These are phyloP conservation scores for Rhabdomys dilectus DNA, from an alignment of 2,113 vertebrate genomes.

Conservation along the genomic window DNA sequence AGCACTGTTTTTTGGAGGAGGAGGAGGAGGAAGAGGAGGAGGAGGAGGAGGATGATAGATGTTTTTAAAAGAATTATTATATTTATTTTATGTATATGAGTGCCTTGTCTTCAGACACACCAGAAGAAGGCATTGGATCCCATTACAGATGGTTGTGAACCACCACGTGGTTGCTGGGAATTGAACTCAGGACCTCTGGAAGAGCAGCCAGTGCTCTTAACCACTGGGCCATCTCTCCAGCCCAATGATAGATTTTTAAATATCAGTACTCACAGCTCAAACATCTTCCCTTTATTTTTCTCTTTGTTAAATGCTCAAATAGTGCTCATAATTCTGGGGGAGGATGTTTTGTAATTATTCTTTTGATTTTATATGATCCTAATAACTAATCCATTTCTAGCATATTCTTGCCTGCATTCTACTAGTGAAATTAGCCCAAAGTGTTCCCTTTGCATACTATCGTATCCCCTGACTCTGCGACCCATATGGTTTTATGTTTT, in stretches of 20 bases:
- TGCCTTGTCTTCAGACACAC: too few relatives aligned
- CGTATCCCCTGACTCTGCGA: not conserved
- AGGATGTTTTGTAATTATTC: slow-evolving; percentile 21
- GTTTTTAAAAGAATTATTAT: too few relatives aligned
- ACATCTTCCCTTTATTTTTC: not conserved
- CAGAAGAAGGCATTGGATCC: too few relatives aligned
- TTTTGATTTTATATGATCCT: not conserved
- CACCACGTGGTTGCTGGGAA: too few relatives aligned
- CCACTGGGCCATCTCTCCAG: too few relatives aligned
- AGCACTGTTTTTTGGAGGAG: not conserved
- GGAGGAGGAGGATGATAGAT: too few relatives aligned
- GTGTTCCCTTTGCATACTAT: not conserved
- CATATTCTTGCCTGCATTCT: not conserved
- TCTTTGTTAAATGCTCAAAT: slow-evolving; percentile 8
- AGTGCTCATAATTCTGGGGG: not conserved
- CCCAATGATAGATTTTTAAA: not conserved
- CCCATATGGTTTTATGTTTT: not conserved
- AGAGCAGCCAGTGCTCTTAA: too few relatives aligned
- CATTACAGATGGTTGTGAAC: too few relatives aligned
- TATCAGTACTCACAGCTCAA: not conserved
- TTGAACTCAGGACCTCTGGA: too few relatives aligned
- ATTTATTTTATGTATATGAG: too few relatives aligned
- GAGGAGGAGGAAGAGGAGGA: too few relatives aligned
- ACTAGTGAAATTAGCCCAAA: not conserved
- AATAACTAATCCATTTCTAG: not conserved